phyloP scores from a whole-genome alignment of 1,140 invertebrate species.

The Nixonia krombeini region DNA sequence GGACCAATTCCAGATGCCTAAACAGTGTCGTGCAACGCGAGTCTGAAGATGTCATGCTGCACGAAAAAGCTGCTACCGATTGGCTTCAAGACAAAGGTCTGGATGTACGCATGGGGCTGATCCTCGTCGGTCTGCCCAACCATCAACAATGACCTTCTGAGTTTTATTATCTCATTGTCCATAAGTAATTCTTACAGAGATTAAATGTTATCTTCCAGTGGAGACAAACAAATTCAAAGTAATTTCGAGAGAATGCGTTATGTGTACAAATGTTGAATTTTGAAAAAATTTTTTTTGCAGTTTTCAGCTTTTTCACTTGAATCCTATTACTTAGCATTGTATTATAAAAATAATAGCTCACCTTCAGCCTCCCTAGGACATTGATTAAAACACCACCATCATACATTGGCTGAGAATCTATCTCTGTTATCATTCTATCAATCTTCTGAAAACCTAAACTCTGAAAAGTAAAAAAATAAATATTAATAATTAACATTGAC shows the following conservation, averaged over 20 bases:
- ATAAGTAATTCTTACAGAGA: conserved; percentile 34
- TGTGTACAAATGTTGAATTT: too few relatives aligned
- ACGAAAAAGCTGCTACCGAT: conserved; percentile 89
- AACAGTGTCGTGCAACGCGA: conserved; percentile 84
- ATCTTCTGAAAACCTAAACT: conserved; percentile 94
- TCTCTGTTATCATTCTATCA: conserved; percentile 89
- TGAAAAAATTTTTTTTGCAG: not conserved
- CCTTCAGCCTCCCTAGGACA: conserved; percentile 93
- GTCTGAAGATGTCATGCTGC: conserved; percentile 92
- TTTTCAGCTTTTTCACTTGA: not conserved
- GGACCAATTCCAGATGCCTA: conserved; percentile 62
- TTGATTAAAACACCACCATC: conserved; percentile 95
- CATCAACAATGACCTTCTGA: conserved; percentile 61
- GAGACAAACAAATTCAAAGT: conserved; percentile 54
- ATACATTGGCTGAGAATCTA: conserved; percentile 96
- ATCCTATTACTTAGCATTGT: too few relatives aligned
- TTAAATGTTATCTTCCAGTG: conserved; percentile 52
- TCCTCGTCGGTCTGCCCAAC: conserved; percentile 89
- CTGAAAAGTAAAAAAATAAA: conserved; percentile 71
- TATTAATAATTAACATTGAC: too few relatives aligned
- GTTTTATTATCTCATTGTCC: conserved; percentile 55
- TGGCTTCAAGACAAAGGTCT: conserved; percentile 92
- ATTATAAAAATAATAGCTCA: conserved; percentile 69
- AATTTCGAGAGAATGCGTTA: conserved; percentile 37
- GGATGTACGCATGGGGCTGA: conserved; percentile 90